Percentiles rank a stretch among this genome's conserved stretches.
phyloP scores from a whole-genome alignment of 2,113 vertebrate genomes.

The Petroica traversi region DNA sequence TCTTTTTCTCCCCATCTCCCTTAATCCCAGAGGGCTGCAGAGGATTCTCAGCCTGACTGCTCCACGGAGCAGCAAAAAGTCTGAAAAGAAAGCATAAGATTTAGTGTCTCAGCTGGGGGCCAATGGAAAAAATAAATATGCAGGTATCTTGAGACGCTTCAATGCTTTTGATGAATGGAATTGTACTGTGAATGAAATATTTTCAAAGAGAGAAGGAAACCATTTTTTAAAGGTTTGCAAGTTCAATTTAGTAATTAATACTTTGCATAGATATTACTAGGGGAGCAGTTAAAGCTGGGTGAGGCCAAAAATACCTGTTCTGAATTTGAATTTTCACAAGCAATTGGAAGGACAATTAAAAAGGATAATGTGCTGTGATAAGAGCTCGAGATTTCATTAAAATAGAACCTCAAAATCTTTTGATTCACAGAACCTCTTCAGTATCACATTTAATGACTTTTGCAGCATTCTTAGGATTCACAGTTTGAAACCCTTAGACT shows the following conservation, averaged over 20 bases:
- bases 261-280: not conserved
- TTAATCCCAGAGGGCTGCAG: not conserved
- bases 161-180: not conserved
- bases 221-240: not conserved
- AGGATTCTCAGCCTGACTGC: not conserved
- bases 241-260: not conserved
- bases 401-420: not conserved
- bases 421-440: not conserved
- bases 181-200: not conserved
- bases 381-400: not conserved
- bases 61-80: not conserved
- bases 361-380: not conserved
- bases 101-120: not conserved
- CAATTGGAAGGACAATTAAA: not conserved
- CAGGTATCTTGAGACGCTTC: not conserved
- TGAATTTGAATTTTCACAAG: conserved; percentile 19
- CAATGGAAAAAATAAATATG: not conserved
- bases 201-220: not conserved
- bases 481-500: not conserved
- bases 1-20: not conserved
- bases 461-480: not conserved
- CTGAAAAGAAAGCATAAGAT: not conserved
- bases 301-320: not conserved
- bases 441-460: not conserved
- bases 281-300: not conserved